phyloP scores from a whole-genome alignment of 1,140 invertebrate species.

The Notospermus geniculatus region DNA sequence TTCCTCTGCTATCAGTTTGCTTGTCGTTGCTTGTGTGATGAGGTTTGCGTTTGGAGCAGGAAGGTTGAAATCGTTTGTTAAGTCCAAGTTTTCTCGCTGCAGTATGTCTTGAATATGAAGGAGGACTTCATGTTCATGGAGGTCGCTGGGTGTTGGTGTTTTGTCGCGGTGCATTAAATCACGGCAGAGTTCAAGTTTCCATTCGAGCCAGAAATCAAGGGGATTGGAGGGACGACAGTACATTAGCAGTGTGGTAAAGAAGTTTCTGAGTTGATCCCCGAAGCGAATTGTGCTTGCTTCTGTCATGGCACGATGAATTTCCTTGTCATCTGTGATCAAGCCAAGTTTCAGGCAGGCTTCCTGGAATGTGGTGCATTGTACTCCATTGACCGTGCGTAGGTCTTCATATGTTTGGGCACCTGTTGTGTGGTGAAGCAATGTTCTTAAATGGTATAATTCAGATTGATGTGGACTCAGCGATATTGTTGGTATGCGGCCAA shows the following conservation, averaged over 20 bases:
- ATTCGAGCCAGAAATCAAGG: neutral
- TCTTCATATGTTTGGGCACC: neutral
- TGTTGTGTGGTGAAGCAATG: neutral
- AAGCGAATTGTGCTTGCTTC: neutral
- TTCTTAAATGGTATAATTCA: constrained; percentile 1
- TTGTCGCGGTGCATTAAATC: neutral
- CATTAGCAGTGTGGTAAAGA: neutral
- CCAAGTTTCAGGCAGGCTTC: neutral
- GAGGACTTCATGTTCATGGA: neutral
- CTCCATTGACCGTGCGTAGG: neutral
- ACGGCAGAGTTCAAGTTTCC: neutral
- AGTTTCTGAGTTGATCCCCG: neutral
- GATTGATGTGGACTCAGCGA: constrained; percentile 3
- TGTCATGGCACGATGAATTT: neutral
- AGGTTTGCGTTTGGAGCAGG: neutral
- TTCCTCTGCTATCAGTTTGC: neutral
- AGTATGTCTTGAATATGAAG: neutral
- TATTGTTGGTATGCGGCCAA: neutral
- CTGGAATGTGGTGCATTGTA: neutral
- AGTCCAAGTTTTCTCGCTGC: neutral
- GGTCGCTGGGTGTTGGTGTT: neutral
- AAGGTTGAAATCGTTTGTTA: neutral
- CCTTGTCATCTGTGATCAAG: neutral
- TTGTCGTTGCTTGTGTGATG: neutral
- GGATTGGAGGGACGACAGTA: neutral